A percentile compares a stretch with the other conserved stretches of the same genome.
Conservation (phyloP, 2,888 invertebrate genomes). For the Acanthococcus lagerstroemiae region DNA sequence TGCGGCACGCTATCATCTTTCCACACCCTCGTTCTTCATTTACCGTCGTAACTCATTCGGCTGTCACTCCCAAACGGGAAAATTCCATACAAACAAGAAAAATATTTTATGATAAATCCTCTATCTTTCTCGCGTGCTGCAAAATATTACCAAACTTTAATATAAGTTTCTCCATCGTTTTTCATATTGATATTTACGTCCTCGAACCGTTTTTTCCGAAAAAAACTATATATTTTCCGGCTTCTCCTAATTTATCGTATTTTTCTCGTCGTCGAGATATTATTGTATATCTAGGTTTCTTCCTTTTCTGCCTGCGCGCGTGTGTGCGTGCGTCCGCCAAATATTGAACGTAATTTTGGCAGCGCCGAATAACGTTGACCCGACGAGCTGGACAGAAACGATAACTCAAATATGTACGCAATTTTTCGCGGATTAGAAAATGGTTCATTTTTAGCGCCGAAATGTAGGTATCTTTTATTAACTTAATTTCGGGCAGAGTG, state of each 20-base stretch:
- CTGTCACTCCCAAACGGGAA: constrained; percentile 30
- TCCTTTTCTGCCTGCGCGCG: too few relatives aligned
- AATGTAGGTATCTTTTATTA: too few relatives aligned
- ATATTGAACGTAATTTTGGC: too few relatives aligned
- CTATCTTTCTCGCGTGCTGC: constrained; percentile 26
- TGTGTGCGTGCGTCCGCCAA: too few relatives aligned
- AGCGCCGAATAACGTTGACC: too few relatives aligned
- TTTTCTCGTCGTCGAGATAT: constrained; percentile 22
- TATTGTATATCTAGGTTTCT: background rate
- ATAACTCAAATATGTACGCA: too few relatives aligned
- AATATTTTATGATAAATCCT: constrained; percentile 26
- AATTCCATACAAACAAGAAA: constrained; percentile 28
- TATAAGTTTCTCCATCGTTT: constrained; percentile 27
- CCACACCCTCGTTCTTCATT: constrained; percentile 29
- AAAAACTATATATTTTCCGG: constrained; percentile 17
- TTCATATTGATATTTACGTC: constrained; percentile 29
- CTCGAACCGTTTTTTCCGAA: constrained; percentile 8
- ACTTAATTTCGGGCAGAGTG: too few relatives aligned
- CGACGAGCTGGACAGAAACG: too few relatives aligned
- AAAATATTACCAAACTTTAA: constrained; percentile 30
- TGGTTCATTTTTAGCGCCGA: too few relatives aligned
- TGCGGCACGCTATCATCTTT: constrained; percentile 28
- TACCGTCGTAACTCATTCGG: constrained; percentile 19
- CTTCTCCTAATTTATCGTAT: constrained; percentile 19
- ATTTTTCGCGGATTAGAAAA: too few relatives aligned